phyloP scores from a whole-genome alignment of 2,797 vertebrate species.

The Enteromius anoplus region DNA sequence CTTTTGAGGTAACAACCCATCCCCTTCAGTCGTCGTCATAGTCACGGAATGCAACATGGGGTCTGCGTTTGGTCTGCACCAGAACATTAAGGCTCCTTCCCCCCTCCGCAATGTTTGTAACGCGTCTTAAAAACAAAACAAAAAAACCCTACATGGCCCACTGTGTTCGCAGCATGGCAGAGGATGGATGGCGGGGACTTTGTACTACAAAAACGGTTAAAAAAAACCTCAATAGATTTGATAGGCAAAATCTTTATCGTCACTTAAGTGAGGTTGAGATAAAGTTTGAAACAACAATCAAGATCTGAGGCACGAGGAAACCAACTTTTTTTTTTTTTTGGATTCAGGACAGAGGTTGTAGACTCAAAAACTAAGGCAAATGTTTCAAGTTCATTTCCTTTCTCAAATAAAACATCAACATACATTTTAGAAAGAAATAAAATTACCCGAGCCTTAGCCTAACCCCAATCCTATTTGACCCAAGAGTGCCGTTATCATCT shows the following conservation, averaged over 20 bases:
- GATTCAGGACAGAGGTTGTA: conserved; percentile 48
- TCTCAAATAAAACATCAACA: conserved; percentile 53
- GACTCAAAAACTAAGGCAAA: conserved; percentile 60
- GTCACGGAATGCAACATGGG: conserved; percentile 68
- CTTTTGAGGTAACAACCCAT: conserved; percentile 69
- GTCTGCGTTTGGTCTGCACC: conserved; percentile 83
- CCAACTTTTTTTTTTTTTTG: conserved; percentile 39
- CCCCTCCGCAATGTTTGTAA: conserved; percentile 57
- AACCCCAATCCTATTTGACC: conserved; percentile 41
- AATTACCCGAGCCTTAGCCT: conserved; percentile 42
- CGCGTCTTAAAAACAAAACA: conserved; percentile 24
- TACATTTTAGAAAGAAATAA: conserved; percentile 38
- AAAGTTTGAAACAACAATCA: conserved; percentile 58
- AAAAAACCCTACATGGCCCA: conserved; percentile 26
- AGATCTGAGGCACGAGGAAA: conserved; percentile 60
- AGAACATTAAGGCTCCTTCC: conserved; percentile 70
- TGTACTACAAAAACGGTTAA: conserved; percentile 48
- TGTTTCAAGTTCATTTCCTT: conserved; percentile 63
- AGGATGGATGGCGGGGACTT: conserved; percentile 51
- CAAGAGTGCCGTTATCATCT: conserved; percentile 27
- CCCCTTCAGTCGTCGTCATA: conserved; percentile 63
- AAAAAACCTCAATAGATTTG: conserved; percentile 48
- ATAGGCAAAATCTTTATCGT: conserved; percentile 50
- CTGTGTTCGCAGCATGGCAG: conserved; percentile 21
- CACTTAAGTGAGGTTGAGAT: conserved; percentile 52